Evolutionary conservation across 30 jellyfish, hydroid and myxozoan species (phyloP).

Genomic region (Pelagia noctiluca): DNA sequence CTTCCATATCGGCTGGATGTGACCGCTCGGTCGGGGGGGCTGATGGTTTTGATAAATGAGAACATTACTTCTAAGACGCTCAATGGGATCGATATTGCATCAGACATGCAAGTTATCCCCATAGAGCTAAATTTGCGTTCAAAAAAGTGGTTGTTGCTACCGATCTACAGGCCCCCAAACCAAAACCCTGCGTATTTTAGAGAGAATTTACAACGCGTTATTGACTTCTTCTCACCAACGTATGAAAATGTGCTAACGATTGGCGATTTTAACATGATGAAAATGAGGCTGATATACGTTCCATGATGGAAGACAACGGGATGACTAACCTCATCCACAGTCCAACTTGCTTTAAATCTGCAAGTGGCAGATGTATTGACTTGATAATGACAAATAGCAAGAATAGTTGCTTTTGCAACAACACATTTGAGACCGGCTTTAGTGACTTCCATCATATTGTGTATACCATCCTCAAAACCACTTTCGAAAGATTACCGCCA

Average conservation of each 20-base stretch:
- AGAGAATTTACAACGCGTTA: conserved; percentile 17
- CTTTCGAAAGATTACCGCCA: conserved; percentile 35
- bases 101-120: conserved; percentile 36
- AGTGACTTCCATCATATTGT: conserved; percentile 45
- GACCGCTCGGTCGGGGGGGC: conserved; percentile 14
- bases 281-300: conserved; percentile 32
- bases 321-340: neutral
- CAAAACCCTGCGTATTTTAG: conserved; percentile 15
- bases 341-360: conserved; percentile 18
- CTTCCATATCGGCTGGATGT: conserved; percentile 19
- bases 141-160: conserved; percentile 48
- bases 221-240: conserved; percentile 31
- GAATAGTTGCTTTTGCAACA: conserved; percentile 21
- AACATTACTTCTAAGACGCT: conserved; percentile 19
- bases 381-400: conserved; percentile 27
- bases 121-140: conserved; percentile 58
- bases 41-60: conserved; percentile 16
- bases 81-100: conserved; percentile 34
- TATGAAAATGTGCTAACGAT: conserved; percentile 30
- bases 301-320: conserved; percentile 32
- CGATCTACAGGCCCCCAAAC: conserved; percentile 37
- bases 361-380: conserved; percentile 16
- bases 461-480: conserved; percentile 39
- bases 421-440: conserved; percentile 21
- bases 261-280: conserved; percentile 36